Percentiles rank a stretch among this genome's conserved stretches.
Conservation (phyloP, 2,113 vertebrate genomes). For the Microtus oregoni region DNA sequence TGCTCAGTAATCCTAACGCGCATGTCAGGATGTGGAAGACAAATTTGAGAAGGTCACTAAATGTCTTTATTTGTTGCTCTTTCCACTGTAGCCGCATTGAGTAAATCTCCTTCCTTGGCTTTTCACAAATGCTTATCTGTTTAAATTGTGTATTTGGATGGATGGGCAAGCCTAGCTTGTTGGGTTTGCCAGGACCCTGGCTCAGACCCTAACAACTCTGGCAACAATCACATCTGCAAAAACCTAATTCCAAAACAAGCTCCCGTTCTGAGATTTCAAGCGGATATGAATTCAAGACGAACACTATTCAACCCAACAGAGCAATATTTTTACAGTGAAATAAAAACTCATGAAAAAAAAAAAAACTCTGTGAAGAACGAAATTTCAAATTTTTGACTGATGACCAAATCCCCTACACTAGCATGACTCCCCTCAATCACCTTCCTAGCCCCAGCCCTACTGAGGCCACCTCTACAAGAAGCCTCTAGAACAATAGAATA, state of each 20-base stretch:
- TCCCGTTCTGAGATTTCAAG: neutral
- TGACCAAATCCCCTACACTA: neutral
- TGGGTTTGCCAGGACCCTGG: neutral
- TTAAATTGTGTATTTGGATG: neutral
- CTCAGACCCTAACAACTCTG: neutral
- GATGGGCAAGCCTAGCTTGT: neutral
- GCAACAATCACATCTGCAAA: neutral
- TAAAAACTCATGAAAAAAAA: constrained; percentile 20
- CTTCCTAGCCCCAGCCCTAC: neutral
- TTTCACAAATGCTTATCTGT: neutral
- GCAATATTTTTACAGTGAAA: constrained; percentile 2
- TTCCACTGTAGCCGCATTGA: neutral
- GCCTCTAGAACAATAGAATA: neutral
- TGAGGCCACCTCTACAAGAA: constrained; percentile 3
- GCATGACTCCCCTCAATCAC: neutral
- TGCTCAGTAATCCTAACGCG: neutral
- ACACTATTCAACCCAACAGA: neutral
- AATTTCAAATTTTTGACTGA: constrained; percentile 30
- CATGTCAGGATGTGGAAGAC: neutral
- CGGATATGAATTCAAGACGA: neutral
- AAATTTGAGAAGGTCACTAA: neutral
- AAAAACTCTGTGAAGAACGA: neutral
- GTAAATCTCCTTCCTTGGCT: neutral
- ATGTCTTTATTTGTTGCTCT: neutral
- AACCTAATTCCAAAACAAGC: constrained; percentile 1